Evolutionary conservation across 2,113 vertebrate species (phyloP).

Genomic region (Scomber colias): DNA sequence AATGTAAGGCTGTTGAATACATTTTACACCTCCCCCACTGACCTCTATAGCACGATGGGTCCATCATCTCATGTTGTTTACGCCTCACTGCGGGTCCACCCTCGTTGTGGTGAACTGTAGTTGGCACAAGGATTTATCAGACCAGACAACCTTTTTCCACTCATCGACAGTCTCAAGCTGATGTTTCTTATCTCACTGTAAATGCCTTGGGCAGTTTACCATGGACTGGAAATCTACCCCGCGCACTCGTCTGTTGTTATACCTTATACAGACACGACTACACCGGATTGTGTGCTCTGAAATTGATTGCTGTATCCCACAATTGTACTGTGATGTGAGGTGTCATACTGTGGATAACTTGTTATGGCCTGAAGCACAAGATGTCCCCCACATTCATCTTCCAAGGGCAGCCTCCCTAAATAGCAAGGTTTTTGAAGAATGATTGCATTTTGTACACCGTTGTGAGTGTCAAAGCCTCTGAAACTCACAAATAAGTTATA

Average conservation of each 20-base stretch:
- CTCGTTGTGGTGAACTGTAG: background rate
- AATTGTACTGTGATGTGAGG: constrained; percentile 61
- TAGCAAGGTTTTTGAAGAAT: constrained; percentile 37
- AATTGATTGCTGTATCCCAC: constrained; percentile 70
- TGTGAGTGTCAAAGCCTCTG: constrained; percentile 27
- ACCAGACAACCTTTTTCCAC: constrained; percentile 63
- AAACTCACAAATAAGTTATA: constrained; percentile 29
- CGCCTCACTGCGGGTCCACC: constrained; percentile 18
- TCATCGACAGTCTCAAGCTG: constrained; percentile 51
- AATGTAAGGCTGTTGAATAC: constrained; percentile 3
- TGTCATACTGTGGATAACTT: constrained; percentile 53
- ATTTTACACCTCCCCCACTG: constrained; percentile 17
- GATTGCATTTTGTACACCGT: constrained; percentile 25
- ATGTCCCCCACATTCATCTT: constrained; percentile 50
- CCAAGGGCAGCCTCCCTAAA: constrained; percentile 41
- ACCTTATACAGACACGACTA: constrained; percentile 42
- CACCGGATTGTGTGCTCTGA: constrained; percentile 24
- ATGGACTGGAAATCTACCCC: constrained; percentile 48
- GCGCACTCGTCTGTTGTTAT: constrained; percentile 49
- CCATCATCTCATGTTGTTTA: constrained; percentile 37
- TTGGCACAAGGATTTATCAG: constrained; percentile 50
- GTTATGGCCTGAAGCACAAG: constrained; percentile 61
- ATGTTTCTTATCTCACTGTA: constrained; percentile 63
- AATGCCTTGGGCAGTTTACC: constrained; percentile 41
- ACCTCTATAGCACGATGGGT: constrained; percentile 37